Conservation (phyloP, 2,888 invertebrate genomes). For the Cataglyphis cursor region DNA sequence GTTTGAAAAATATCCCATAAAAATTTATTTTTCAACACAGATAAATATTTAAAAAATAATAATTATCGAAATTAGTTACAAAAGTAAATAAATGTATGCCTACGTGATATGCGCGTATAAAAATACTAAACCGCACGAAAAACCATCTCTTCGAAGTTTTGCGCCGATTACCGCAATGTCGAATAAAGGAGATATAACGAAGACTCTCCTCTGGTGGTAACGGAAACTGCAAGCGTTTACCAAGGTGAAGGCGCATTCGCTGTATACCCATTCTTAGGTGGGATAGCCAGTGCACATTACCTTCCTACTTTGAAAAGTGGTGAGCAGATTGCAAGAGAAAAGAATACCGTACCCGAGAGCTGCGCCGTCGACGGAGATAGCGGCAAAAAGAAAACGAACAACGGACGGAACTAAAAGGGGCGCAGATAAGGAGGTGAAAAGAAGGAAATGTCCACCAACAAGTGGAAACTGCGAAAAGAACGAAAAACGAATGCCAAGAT, state of each 20-base stretch:
- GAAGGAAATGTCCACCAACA: conserved; percentile 59
- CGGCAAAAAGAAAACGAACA: conserved; percentile 61
- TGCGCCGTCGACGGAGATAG: conserved; percentile 73
- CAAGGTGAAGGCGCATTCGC: conserved; percentile 63
- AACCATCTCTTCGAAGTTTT: conserved; percentile 2
- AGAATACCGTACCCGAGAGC: conserved; percentile 67
- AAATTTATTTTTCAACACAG: neutral
- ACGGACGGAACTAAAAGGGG: conserved; percentile 58
- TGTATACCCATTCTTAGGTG: conserved; percentile 57
- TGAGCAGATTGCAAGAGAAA: conserved; percentile 79
- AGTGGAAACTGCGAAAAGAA: conserved; percentile 22
- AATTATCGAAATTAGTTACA: neutral
- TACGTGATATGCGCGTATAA: neutral
- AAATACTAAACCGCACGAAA: neutral
- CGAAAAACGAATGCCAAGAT: conserved; percentile 25
- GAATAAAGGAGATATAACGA: conserved; percentile 17
- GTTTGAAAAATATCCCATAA: neutral
- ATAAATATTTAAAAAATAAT: neutral
- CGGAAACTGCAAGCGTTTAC: conserved; percentile 77
- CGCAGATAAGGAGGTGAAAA: conserved; percentile 64
- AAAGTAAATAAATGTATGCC: neutral
- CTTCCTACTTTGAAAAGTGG: conserved; percentile 71
- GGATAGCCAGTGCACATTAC: conserved; percentile 53
- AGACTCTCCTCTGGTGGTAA: conserved; percentile 8
- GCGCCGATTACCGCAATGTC: conserved; percentile 1